These are phyloP conservation scores for Neodiprion virginianus DNA, from an alignment of 1,140 invertebrate genomes.

Conservation along the genomic window DNA sequence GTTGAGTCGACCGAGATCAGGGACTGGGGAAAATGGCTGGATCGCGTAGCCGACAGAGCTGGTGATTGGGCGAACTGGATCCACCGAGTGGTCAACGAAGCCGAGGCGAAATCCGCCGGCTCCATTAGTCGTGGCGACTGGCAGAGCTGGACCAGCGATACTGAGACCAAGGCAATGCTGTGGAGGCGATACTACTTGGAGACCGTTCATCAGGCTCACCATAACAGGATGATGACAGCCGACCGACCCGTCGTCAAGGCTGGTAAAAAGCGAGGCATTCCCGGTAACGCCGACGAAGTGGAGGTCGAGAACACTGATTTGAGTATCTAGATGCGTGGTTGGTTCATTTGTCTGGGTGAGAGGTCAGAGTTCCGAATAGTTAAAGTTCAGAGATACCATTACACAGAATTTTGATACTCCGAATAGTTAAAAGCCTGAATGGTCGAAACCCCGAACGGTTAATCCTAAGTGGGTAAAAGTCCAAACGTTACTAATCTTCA, in stretches of 20 bases:
- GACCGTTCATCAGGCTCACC: conserved; percentile 38
- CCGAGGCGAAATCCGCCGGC: conserved; percentile 24
- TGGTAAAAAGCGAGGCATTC: conserved; percentile 22
- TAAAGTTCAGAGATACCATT: no score
- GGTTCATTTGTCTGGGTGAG: not conserved
- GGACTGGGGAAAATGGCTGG: conserved; percentile 41
- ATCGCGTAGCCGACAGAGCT: conserved; percentile 29
- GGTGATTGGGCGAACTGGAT: conserved; percentile 43
- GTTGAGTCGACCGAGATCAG: conserved; percentile 39
- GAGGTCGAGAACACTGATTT: conserved; percentile 19
- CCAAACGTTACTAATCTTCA: no score
- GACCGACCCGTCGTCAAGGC: conserved; percentile 38
- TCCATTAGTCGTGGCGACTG: conserved; percentile 36
- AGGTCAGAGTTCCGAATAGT: conserved; percentile 22
- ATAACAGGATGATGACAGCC: conserved; percentile 35
- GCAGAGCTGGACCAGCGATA: conserved; percentile 38
- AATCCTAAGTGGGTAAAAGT: no score
- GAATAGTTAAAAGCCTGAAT: no score
- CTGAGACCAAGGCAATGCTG: conserved; percentile 33
- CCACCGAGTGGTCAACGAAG: conserved; percentile 31
- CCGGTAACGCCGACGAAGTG: conserved; percentile 11
- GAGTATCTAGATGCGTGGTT: not conserved
- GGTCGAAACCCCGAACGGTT: no score
- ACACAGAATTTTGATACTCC: no score
- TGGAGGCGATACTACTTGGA: conserved; percentile 43